Evolutionary conservation across 1,140 invertebrate genomes (phyloP), one percentile per base, ranked within the genome.

Genomic region (Hetaerina americana): DNA sequence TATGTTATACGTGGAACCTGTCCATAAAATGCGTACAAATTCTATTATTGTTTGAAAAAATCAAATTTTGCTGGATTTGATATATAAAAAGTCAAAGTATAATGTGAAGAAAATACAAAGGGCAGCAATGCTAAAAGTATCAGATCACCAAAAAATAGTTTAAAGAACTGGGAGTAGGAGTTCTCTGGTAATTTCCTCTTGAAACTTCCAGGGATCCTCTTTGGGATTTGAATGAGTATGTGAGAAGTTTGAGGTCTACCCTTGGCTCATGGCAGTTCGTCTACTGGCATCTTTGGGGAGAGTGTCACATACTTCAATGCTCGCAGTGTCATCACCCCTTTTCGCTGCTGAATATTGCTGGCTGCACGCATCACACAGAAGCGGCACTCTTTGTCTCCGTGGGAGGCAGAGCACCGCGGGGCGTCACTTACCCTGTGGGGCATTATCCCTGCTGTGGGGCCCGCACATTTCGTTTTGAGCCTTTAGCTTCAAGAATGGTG

Each of bases 211-310:
- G 90, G 76, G 93, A 96, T 75, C 75, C 84, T 12, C 84, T 83
- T 0, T 97, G 94, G 92, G 90, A 90, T 76, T 82, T 96, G 10
- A 93, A 90, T 76, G 89, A 91, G 66, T 93, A 93, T 77, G 88
- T 97, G 8, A 78, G 88, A 10, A 85, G 87, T 73, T 79, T 96
- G 24, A 89, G 91, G 76, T 86, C 85, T 8, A 88, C 93, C 75
- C 82, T 95, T 31, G 90, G 91, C 73, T 89, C 88, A 0, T 97
- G 95, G 95, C 82, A 92, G 0, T 90, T 90, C 77, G 92, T 96
- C 0, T 97, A 96, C 81, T 97, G 95, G 95, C 86, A 90, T 70
- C 80, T 97, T 12, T 97, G 94, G 94, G 92, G 92, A 0, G 88
- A 92, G 76, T 89, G 90, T 73, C 92, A 95, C 80, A 93, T 91